Conservation (phyloP, 2,113 vertebrate genomes). For the Microcebus ravelobensis region DNA sequence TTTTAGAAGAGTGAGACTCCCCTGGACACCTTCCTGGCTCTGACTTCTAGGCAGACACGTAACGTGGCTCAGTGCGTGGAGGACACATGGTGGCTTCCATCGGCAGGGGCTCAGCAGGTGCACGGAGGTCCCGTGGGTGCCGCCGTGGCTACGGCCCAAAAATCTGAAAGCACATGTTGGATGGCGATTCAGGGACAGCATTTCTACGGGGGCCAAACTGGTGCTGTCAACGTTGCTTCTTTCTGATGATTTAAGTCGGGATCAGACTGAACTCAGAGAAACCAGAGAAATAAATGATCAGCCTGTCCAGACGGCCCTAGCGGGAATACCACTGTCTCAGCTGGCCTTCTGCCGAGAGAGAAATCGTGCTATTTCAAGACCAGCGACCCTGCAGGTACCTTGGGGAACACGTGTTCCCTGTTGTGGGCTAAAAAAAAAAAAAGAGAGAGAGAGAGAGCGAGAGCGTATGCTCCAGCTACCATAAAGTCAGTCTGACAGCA, state of each 20-base stretch:
- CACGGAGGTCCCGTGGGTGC: rapidly evolving
- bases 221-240: not conserved
- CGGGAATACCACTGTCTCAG: not conserved
- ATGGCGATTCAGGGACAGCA: rapidly evolving
- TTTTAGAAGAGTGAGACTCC: not conserved
- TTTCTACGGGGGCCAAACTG: not conserved
- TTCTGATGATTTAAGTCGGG: not conserved
- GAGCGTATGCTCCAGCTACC: not conserved
- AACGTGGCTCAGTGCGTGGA: rapidly evolving
- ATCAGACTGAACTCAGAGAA: not conserved
- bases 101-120: rapidly evolving
- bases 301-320: not conserved
- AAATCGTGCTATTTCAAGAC: no score
- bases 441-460: rapidly evolving
- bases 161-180: rapidly evolving
- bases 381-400: rapidly evolving
- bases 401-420: rapidly evolving
- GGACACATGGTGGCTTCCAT: rapidly evolving
- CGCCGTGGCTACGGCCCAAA: rapidly evolving
- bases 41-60: rapidly evolving
- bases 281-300: not conserved
- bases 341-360: not conserved
- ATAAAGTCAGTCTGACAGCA: not conserved
- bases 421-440: no score
- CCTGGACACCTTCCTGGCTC: not conserved